phyloP scores from a whole-genome alignment of 2,888 invertebrate genomes.

The Disparrhopalites patrizii region DNA sequence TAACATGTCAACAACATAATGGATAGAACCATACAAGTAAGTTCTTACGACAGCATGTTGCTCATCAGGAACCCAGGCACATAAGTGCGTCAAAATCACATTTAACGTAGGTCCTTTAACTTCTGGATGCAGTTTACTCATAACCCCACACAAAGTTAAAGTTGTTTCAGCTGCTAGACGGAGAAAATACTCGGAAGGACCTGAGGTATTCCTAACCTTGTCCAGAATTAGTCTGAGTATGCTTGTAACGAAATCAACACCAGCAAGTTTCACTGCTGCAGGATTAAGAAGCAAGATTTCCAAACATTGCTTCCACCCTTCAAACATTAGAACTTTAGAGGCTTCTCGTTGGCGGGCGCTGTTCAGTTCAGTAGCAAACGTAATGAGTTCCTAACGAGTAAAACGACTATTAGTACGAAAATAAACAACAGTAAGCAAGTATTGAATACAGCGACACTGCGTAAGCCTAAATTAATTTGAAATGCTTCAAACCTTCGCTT shows the following conservation, averaged over 20 bases:
- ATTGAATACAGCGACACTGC: not conserved
- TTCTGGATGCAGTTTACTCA: slow-evolving; percentile 29
- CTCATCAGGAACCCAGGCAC: slow-evolving; percentile 38
- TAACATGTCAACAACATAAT: slow-evolving; percentile 71
- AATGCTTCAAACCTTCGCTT: slow-evolving; percentile 35
- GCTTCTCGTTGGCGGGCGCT: slow-evolving; percentile 35
- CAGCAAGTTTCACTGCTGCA: slow-evolving; percentile 27
- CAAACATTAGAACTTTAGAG: slow-evolving; percentile 43
- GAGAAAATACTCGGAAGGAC: slow-evolving; percentile 35
- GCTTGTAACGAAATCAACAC: slow-evolving; percentile 37
- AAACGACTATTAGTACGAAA: not conserved
- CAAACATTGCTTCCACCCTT: slow-evolving; percentile 47
- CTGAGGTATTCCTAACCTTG: slow-evolving; percentile 32
- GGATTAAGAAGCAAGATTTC: slow-evolving; percentile 40
- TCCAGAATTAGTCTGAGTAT: slow-evolving; percentile 32
- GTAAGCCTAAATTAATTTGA: not conserved
- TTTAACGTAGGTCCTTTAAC: slow-evolving; percentile 34
- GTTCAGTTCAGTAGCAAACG: slow-evolving; percentile 37
- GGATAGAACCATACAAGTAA: slow-evolving; percentile 77
- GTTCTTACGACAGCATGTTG: slow-evolving; percentile 58
- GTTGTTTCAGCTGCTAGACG: slow-evolving; percentile 43
- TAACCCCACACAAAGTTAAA: slow-evolving; percentile 39
- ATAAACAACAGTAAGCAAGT: not conserved
- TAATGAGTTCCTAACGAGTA: slow-evolving; percentile 34
- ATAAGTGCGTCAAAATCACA: slow-evolving; percentile 40